Evolutionary conservation across 2,888 invertebrate genomes (phyloP), one percentile per base, ranked within the genome.

Genomic region (Morpho deidamia): DNA sequence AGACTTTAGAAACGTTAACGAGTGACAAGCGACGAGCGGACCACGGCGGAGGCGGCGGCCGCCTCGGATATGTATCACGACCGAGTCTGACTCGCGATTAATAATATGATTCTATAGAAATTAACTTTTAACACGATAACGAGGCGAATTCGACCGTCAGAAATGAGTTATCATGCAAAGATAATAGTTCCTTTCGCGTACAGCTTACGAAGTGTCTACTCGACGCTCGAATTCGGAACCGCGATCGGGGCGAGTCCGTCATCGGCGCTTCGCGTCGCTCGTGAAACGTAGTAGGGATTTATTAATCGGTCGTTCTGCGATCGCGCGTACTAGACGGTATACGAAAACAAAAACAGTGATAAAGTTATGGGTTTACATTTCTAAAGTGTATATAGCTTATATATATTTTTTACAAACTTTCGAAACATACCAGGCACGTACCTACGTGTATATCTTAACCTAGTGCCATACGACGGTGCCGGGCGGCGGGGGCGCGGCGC

Each of bases 1-100:
- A 81, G 76, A 83, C 76, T 83, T 77, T 81, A 61, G 70, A 83
- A 83, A 81, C 78, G 61, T 80, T 70, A 83, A 83, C 82, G 78
- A 77, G 64, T 64, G 65, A 70, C 70, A 69, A 69, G 62, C 57
- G 62, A 55, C 49, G 47, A 56, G 55, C 56, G 60, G 49, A 45
- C 46, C 55, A 52, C 61, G 60, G 47, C 23, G 23, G 23, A 23
- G 23, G 23, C 23, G 4, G 23, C 2, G 23, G 3, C 23, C 23
- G 23, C 23, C 23, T 23, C 1, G 23, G 23, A 23, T 23, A 23
- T 23, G 23, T 23, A 23, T 23, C 23, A 23, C 23, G 23, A 23
- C 23, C 23, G 23, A 23, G 23, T 1, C 5, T 7, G 0, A 0
- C 11, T 9, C 34, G 34, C 11, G 23, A 55, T 53, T 53, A 51